phyloP scores from a whole-genome alignment of 2,113 vertebrate species.

The Bubo blakistoni region DNA sequence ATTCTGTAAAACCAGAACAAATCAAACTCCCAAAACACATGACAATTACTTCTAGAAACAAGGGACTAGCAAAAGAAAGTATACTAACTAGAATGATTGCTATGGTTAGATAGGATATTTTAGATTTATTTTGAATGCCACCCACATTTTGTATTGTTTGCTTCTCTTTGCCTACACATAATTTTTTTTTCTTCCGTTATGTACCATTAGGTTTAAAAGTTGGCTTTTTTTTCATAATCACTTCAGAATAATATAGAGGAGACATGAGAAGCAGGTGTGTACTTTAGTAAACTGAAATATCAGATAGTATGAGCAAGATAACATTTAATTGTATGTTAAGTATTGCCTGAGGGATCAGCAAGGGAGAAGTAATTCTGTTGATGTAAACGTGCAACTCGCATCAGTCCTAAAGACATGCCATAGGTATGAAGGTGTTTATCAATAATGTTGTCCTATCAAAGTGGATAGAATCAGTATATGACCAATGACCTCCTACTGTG shows the following conservation, averaged over 20 bases:
- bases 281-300: slow-evolving; percentile 22
- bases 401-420: neutral
- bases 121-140: neutral
- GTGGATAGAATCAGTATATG: neutral
- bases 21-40: neutral
- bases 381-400: neutral
- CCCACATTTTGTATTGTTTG: neutral
- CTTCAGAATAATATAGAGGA: neutral
- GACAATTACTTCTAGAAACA: neutral
- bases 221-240: neutral
- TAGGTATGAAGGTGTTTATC: slow-evolving; percentile 4
- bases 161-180: neutral
- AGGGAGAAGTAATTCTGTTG: slow-evolving; percentile 24
- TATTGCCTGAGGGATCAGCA: slow-evolving; percentile 15
- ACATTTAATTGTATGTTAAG: slow-evolving; percentile 26
- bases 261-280: neutral
- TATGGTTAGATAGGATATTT: neutral
- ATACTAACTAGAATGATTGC: neutral
- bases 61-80: neutral
- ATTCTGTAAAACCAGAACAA: neutral
- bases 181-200: neutral
- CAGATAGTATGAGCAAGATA: neutral
- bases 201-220: neutral
- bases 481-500: neutral
- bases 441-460: neutral